Percentiles rank a stretch among this genome's conserved stretches.
phyloP scores from a whole-genome alignment of 2,113 vertebrate species.

The Naja naja region DNA sequence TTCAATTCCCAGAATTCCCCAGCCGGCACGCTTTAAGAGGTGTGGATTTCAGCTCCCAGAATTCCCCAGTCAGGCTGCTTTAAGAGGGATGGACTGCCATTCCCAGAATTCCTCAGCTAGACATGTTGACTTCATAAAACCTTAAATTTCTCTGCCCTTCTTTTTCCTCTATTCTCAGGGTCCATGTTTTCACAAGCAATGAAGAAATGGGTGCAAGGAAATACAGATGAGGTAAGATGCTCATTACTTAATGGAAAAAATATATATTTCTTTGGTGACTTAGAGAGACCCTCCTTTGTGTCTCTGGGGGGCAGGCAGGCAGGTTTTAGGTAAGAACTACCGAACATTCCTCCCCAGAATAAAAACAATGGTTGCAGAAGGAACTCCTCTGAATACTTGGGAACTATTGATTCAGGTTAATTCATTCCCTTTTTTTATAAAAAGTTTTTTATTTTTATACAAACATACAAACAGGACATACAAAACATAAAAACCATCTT shows the following conservation, averaged over 20 bases:
- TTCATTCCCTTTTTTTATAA: too few relatives aligned
- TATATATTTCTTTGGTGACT: too few relatives aligned
- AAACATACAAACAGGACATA: too few relatives aligned
- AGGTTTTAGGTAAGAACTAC: background rate
- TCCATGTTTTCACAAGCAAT: conserved; percentile 92
- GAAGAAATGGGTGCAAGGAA: conserved; percentile 93
- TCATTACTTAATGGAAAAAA: too few relatives aligned
- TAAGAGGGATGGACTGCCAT: background rate
- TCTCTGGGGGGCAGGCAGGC: too few relatives aligned
- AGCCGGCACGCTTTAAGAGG: background rate
- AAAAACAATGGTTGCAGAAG: background rate
- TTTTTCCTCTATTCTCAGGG: conserved; percentile 63
- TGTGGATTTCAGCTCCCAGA: background rate
- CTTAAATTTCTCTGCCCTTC: background rate
- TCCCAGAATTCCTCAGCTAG: background rate
- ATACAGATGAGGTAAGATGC: conserved; percentile 80
- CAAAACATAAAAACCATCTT: too few relatives aligned
- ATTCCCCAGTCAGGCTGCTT: background rate
- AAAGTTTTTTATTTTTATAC: too few relatives aligned
- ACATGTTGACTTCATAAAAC: background rate
- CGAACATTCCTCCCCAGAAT: too few relatives aligned
- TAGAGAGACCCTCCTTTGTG: too few relatives aligned
- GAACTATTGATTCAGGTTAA: background rate
- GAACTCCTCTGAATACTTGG: background rate
- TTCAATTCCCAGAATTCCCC: background rate